A percentile compares a stretch with the other conserved stretches of the same genome.
Evolutionary conservation across 2,888 invertebrate species (phyloP).

Genomic region (Andrena dorsata): DNA sequence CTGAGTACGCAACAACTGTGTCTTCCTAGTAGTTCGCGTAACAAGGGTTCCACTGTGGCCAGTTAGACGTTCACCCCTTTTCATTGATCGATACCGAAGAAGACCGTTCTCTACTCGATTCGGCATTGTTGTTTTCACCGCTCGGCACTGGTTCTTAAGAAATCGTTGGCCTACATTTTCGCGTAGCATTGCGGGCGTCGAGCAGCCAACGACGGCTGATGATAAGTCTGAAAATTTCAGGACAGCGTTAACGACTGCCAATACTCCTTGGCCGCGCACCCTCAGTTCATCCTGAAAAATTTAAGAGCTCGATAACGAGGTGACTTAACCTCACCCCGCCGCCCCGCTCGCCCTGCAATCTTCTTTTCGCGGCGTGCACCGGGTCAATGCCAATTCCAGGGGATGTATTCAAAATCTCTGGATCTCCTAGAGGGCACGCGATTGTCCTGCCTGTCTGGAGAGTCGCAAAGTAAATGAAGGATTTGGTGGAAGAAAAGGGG

Average conservation of each 20-base stretch:
- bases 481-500: slow-evolving; percentile 6
- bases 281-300: slow-evolving; percentile 73
- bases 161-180: slow-evolving; percentile 52
- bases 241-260: slow-evolving; percentile 71
- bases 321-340: slow-evolving; percentile 63
- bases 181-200: slow-evolving; percentile 7
- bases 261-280: slow-evolving; percentile 57
- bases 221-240: slow-evolving; percentile 66
- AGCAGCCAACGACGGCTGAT: slow-evolving; percentile 35
- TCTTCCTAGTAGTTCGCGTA: too few species aligned
- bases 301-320: slow-evolving; percentile 79
- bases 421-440: neutral
- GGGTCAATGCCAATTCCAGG: slow-evolving; percentile 16
- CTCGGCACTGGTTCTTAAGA: slow-evolving; percentile 17
- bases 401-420: slow-evolving; percentile 24
- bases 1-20: too few species aligned
- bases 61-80: neutral
- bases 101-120: neutral
- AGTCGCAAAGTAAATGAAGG: slow-evolving; percentile 25
- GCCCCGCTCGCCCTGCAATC: slow-evolving; percentile 39
- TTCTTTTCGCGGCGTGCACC: slow-evolving; percentile 28
- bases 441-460: neutral
- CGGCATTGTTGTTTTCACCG: neutral
- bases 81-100: neutral
- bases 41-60: too few species aligned